Evolutionary conservation across 2,113 vertebrate species (phyloP).

Genomic region (Rattus norvegicus): GRCr8 NC_086033.1:95660501-95661000

Average conservation of each 20-base stretch:
- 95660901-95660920: background rate
- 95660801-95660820: background rate
- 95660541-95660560: rapidly evolving
- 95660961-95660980: background rate
- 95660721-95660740: background rate
- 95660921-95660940: background rate
- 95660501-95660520: background rate
- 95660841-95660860: background rate
- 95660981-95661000: background rate
- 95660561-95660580: background rate
- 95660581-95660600: background rate
- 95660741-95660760: background rate
- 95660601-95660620: background rate
- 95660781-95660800: background rate
- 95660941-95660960: background rate
- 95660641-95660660: background rate
- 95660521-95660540: background rate
- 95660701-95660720: background rate
- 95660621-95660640: background rate
- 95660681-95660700: background rate
- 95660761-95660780: background rate
- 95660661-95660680: background rate
- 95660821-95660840: too few species aligned
- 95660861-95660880: background rate
- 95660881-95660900: background rate